Conservation (phyloP, 2,113 vertebrate species). For the Sciurus niger region DNA sequence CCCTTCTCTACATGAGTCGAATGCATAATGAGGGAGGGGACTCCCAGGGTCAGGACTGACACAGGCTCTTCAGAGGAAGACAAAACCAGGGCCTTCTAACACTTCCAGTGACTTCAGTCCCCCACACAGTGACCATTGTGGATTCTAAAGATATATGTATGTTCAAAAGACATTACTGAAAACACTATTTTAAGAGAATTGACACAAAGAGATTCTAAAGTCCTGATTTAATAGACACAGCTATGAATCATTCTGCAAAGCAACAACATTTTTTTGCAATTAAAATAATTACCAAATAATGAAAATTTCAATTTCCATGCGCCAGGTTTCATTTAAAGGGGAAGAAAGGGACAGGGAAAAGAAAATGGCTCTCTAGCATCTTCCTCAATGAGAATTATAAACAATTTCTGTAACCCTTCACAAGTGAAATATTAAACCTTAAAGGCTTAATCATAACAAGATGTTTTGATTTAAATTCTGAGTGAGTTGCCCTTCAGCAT, state of each 20-base stretch:
- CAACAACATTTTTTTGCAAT: neutral
- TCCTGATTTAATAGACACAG: neutral
- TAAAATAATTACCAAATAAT: slow-evolving; percentile 40
- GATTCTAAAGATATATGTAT: neutral
- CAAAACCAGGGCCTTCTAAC: no score
- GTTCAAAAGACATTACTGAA: neutral
- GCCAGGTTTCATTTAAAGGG: neutral
- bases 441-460: slow-evolving; percentile 14
- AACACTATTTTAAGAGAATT: neutral
- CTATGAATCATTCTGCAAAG: neutral
- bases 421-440: neutral
- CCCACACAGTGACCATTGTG: neutral
- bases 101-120: no score
- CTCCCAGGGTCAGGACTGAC: neutral
- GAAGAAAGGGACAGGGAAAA: neutral
- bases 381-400: slow-evolving; percentile 26
- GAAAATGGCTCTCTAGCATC: neutral
- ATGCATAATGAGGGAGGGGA: no score
- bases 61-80: neutral
- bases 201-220: neutral
- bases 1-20: neutral
- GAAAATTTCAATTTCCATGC: neutral
- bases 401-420: neutral
- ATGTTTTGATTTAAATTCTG: neutral
- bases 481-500: neutral